Percentiles rank a stretch among this genome's conserved stretches.
These are phyloP conservation scores for Lophotis ruficrista DNA, from an alignment of 2,113 vertebrate species.

Conservation along the genomic window DNA sequence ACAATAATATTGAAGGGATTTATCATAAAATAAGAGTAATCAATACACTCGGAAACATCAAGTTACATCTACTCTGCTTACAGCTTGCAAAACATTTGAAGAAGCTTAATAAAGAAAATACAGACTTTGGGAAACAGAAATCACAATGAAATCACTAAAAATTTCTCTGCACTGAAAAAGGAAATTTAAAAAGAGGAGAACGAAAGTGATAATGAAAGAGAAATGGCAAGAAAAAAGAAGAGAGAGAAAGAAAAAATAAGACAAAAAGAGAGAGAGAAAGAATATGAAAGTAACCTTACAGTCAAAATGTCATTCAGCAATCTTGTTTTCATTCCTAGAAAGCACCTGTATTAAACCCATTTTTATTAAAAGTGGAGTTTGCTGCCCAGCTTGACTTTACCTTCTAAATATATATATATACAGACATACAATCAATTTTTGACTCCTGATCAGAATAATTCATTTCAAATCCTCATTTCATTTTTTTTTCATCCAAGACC, in stretches of 20 bases:
- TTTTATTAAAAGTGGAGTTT: slow-evolving; percentile 73
- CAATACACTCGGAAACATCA: slow-evolving; percentile 40
- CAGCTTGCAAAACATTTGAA: slow-evolving; percentile 38
- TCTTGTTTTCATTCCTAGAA: slow-evolving; percentile 69
- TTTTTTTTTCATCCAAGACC: slow-evolving; percentile 25
- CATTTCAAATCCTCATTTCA: slow-evolving; percentile 60
- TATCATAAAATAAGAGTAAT: background rate
- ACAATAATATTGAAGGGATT: background rate
- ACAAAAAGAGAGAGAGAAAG: background rate
- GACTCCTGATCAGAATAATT: slow-evolving; percentile 61
- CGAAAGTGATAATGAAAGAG: background rate
- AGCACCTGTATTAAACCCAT: slow-evolving; percentile 66
- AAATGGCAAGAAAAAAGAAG: background rate
- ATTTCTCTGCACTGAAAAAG: background rate
- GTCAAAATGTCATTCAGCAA: slow-evolving; percentile 72
- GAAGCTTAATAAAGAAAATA: slow-evolving; percentile 53
- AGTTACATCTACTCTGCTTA: slow-evolving; percentile 9
- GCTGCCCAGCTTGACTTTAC: slow-evolving; percentile 49
- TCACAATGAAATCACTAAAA: slow-evolving; percentile 34
- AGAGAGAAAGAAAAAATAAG: background rate
- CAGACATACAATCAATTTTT: slow-evolving; percentile 49
- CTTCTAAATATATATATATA: background rate
- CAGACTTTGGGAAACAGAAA: slow-evolving; percentile 40
- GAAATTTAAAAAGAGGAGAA: background rate
- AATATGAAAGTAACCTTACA: slow-evolving; percentile 68